Percentiles rank a stretch among this genome's conserved stretches.
Evolutionary conservation across 2,888 invertebrate species (phyloP).

Genomic region (Pammene fasciana): DNA sequence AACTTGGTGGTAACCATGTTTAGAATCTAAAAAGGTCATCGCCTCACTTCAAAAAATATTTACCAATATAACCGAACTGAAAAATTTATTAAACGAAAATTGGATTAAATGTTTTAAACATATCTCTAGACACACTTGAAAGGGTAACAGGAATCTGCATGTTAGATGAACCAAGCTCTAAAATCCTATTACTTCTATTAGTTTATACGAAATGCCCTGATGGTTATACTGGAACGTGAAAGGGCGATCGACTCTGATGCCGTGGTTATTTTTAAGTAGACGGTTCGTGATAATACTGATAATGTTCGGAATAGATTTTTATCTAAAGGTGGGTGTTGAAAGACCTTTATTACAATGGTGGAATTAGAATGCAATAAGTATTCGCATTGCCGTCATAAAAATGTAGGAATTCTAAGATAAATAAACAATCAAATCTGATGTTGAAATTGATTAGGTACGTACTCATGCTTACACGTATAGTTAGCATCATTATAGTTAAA

Average conservation of each 20-base stretch:
- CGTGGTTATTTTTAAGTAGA: conserved; percentile 18
- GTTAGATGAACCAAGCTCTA: conserved; percentile 22
- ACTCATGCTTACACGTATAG: neutral
- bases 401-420: too few species aligned
- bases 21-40: too few species aligned
- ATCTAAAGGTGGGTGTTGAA: neutral
- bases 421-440: too few species aligned
- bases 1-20: too few species aligned
- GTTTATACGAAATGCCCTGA: conserved; percentile 15
- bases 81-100: too few species aligned
- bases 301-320: neutral
- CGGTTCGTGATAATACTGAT: conserved; percentile 1
- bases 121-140: conserved; percentile 1
- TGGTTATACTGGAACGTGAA: conserved; percentile 23
- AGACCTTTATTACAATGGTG: too few species aligned
- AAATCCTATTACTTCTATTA: conserved; percentile 7
- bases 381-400: too few species aligned
- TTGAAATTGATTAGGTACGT: too few species aligned
- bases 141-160: conserved; percentile 22
- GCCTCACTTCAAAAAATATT: too few species aligned
- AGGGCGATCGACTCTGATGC: conserved; percentile 15
- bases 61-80: too few species aligned
- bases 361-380: too few species aligned
- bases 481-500: conserved; percentile 10
- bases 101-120: neutral